Evolutionary conservation across 2,888 invertebrate genomes (phyloP), one percentile per base, ranked within the genome.

Genomic region (Ophion ventricosus): DNA sequence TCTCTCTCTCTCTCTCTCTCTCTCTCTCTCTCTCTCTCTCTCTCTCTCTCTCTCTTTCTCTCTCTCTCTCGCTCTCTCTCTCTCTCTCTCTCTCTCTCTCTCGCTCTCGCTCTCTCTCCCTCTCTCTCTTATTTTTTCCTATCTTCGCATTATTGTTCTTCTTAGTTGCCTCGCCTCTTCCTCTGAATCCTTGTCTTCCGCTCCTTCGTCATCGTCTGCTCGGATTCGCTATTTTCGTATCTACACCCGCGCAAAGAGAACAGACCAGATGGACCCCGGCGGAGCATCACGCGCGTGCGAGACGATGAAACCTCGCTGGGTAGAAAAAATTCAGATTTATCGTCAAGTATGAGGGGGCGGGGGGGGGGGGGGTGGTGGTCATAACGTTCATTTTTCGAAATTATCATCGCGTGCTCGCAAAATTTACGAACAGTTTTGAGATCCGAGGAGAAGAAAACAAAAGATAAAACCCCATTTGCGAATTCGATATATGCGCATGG

Each of bases 151-250:
- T 23, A 56, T 79, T 75, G 29, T 75, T 75, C 74, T 63, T 49
- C n/a, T 59, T 40, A 20, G 25, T 67, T 67, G 17, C 43, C 35
- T 7, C 35, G 5, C 49, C 61, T 23, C 25, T 74, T 43, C 29
- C 10, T 61, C 35, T n/a, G n/a, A 10, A 2, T 69, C 54, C n/a
- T 35, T 17, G 26, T 59, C 43, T 63, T 59, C 76, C 64, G 29
- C 35, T 69, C 69, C 77, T 66, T 82, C 75, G 70, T 79, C 69
- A 40, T 72, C 70, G 57, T 76, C 57, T 57, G 80, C 72, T 59
- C 56, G 49, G 49, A 83, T 66, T 54, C 49, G 79, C 74, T 64
- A 72, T 79, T 83, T 72, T 76, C 66, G 72, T 83, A n/a, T 72
- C 35, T 74, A 70, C 29, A 59, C 54, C 57, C 54, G 54, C 57